Evolutionary conservation across 2,797 vertebrate genomes (phyloP), one percentile per base, ranked within the genome.

Genomic region (Pyrocephalus nanus): DNA sequence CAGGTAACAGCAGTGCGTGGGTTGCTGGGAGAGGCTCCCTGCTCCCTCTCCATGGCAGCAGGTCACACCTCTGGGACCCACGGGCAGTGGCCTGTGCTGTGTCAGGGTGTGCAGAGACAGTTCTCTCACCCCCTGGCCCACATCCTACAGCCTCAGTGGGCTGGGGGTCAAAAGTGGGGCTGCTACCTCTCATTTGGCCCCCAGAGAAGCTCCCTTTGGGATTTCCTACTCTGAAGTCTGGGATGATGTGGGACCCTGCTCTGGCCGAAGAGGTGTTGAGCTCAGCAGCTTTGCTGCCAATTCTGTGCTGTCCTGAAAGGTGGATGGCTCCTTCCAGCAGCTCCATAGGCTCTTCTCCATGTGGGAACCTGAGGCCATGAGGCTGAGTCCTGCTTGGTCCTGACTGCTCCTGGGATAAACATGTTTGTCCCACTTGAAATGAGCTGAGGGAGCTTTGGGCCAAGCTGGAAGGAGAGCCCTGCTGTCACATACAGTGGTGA

Each of bases 91-190:
- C 1, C 2, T 12, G 43, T 74, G 75, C 78, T 1, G 1, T 1
- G 9, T 15, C 2, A 1, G 45, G 86, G 32, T 71, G 48, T 4
- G 3, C 47, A 11, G 34, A 55, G 42, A 25, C 1, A 3, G 32
- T 43, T 77, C 16, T 62, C 32, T n/a, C 0, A 1, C 53, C 48
- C 21, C 0, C 1, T 0, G 3, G 12, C 6, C 45, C 25, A 14
- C 1, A 0, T 48, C 34, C 55, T 34, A 18, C 2, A 5, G 67
- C 0, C 0, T 47, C 11, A 47, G 13, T 1, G 8, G 42, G 40
- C 4, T 45, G 43, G 32, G 75, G 32, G 27, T 14, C 16, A 3
- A 1, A 69, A 45, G 3, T 5, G 7, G 27, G 18, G 40, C 45
- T 78, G 51, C 17, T 53, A 29, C 51, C 29, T 30, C 51, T 53